Evolutionary conservation across 2,888 invertebrate species (phyloP).

Genomic region (Dasysyrphus albostriatus): DNA sequence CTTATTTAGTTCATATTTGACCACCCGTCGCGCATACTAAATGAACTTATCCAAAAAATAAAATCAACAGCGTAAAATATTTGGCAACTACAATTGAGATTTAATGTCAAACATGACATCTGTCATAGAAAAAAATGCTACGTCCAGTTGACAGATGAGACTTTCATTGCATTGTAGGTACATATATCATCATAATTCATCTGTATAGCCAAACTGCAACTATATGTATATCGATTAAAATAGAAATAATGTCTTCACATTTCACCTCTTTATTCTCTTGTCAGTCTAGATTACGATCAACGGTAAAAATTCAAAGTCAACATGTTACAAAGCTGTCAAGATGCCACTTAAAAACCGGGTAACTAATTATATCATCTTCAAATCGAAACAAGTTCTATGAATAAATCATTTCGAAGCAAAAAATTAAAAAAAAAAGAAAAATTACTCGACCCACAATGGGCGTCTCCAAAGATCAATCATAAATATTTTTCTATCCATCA

Average conservation of each 20-base stretch:
- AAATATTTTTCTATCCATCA: conserved; percentile 20
- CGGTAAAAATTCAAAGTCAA: conserved; percentile 42
- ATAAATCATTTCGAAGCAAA: conserved; percentile 9
- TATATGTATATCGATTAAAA: background rate
- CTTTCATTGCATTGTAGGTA: background rate
- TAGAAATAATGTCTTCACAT: background rate
- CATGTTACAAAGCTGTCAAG: conserved; percentile 38
- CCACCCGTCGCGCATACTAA: background rate
- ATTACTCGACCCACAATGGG: conserved; percentile 35
- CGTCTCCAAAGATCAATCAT: conserved; percentile 49
- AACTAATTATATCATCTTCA: conserved; percentile 43
- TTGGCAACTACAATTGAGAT: conserved; percentile 3
- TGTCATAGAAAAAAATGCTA: conserved; percentile 10
- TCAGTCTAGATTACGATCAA: conserved; percentile 36
- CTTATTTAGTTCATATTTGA: conserved; percentile 1
- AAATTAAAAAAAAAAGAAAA: conserved; percentile 10
- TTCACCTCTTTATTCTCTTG: conserved; percentile 5
- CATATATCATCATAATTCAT: background rate
- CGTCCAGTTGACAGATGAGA: background rate
- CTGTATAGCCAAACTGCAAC: background rate
- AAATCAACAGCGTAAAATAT: background rate
- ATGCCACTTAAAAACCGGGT: conserved; percentile 31
- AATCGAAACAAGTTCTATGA: conserved; percentile 34
- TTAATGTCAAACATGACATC: conserved; percentile 28
- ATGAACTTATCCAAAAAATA: background rate